Evolutionary conservation across 2,888 invertebrate species (phyloP).

Genomic region (Temnothorax ravouxi): DNA sequence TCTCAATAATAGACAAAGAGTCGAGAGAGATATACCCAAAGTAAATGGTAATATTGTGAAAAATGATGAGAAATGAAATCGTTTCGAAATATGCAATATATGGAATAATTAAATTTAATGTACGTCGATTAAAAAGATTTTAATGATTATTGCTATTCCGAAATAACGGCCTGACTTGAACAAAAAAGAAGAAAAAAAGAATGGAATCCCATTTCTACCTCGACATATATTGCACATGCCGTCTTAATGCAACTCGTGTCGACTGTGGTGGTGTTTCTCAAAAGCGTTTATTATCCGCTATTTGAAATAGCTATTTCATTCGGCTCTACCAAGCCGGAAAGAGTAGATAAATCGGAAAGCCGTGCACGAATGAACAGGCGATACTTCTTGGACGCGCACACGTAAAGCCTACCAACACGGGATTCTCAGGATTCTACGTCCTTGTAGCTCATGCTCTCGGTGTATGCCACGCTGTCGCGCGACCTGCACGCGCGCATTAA

Average conservation of each 20-base stretch:
- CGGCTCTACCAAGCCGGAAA: slow-evolving; percentile 41
- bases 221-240: slow-evolving; percentile 28
- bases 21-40: not conserved
- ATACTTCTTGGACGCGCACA: slow-evolving; percentile 58
- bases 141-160: not conserved
- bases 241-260: slow-evolving; percentile 30
- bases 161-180: slow-evolving; percentile 11
- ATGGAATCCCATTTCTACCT: slow-evolving; percentile 43
- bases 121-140: slow-evolving; percentile 21
- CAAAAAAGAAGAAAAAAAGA: slow-evolving; percentile 1
- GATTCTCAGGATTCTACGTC: slow-evolving; percentile 47
- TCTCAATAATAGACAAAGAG: no score
- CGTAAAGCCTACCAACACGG: slow-evolving; percentile 26
- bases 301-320: slow-evolving; percentile 44
- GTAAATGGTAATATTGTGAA: slow-evolving; percentile 6
- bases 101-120: slow-evolving; percentile 35
- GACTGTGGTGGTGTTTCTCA: slow-evolving; percentile 24
- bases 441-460: slow-evolving; percentile 59
- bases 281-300: slow-evolving; percentile 33
- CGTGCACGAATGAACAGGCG: slow-evolving; percentile 48
- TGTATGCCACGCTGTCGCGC: slow-evolving; percentile 67
- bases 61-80: not conserved
- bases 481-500: slow-evolving; percentile 72
- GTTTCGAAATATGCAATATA: not conserved
- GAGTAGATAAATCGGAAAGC: slow-evolving; percentile 73